Evolutionary conservation across 2,888 invertebrate genomes (phyloP), one percentile per base, ranked within the genome.

Genomic region (Celastrina argiolus): DNA sequence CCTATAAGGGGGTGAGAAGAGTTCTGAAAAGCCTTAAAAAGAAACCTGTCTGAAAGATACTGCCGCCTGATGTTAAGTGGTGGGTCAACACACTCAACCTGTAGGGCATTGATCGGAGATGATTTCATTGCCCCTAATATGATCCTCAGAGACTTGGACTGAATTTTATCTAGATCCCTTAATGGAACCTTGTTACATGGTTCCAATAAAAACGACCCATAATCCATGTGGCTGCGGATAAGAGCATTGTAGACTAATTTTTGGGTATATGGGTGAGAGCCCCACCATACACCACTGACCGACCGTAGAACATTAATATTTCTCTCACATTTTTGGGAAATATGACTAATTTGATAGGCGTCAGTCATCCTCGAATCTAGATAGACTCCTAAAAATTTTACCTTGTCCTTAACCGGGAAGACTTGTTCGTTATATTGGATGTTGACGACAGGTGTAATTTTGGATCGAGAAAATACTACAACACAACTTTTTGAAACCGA

Each of bases 241-340:
- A 59, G 34, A 8, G 59, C 16, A 45, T 45, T 45, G 45, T 45
- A 45, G 2, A 45, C 2, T 8, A 59, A 16, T 18, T 63, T 63
- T 16, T 63, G 63, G 14, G 63, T 28, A 10, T 63, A 63, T 18
- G 61, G 61, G 6, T 59, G 59, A 10, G 59, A 59, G 0, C 59
- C 59, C 31, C 59, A 59, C 59, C 41, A 63, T n/a, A 41, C 63
- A 39, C 63, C 63, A 41, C 14, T 18, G 2, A 63, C 3, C 2
- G 63, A 42, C 1, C 63, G 28, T 14, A 39, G 26, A 22, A 63
- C 28, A n/a, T 42, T 63, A 28, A 63, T 28, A 39, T 63, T 42
- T 31, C 28, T 45, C 10, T 63, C 64, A 28, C 36, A 39, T 10
- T 64, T 64, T 5, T 45, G 14, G 0, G 16, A 1, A 5, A 16